These are phyloP conservation scores for Thera britannica DNA, from an alignment of 2,888 invertebrate species.

Conservation along the genomic window DNA sequence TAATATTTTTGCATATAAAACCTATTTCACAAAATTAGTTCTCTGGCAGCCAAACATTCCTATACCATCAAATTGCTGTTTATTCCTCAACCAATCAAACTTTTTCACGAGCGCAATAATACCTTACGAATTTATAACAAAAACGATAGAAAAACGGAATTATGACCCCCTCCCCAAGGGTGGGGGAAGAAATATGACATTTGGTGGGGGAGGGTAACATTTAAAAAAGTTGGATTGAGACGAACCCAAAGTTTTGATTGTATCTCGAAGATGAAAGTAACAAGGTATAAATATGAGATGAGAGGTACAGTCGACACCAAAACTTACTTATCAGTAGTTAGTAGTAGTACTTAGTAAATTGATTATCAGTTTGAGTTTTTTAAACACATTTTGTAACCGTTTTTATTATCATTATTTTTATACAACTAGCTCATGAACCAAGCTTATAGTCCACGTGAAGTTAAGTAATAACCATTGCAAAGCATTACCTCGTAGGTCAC, in stretches of 20 bases:
- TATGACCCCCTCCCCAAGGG: conserved; percentile 54
- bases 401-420: too few relatives aligned
- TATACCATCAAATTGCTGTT: conserved; percentile 30
- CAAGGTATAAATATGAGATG: conserved; percentile 60
- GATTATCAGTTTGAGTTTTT: too few relatives aligned
- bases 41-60: background rate
- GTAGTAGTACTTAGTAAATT: too few relatives aligned
- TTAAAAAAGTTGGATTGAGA: conserved; percentile 83
- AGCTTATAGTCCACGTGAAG: too few relatives aligned
- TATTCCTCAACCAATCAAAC: conserved; percentile 48
- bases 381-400: too few relatives aligned
- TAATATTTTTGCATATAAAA: background rate
- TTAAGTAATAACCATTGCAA: too few relatives aligned
- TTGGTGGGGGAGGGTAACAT: conserved; percentile 55
- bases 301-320: background rate
- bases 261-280: conserved; percentile 70
- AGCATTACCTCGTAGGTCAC: too few relatives aligned
- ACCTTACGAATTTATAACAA: conserved; percentile 59
- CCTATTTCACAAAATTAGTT: background rate
- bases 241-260: conserved; percentile 75
- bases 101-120: conserved; percentile 52
- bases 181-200: conserved; percentile 55
- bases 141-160: conserved; percentile 69
- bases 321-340: too few relatives aligned
- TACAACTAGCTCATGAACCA: too few relatives aligned